Conservation (phyloP, 2,797 vertebrate genomes). For the Meda fulgida region DNA sequence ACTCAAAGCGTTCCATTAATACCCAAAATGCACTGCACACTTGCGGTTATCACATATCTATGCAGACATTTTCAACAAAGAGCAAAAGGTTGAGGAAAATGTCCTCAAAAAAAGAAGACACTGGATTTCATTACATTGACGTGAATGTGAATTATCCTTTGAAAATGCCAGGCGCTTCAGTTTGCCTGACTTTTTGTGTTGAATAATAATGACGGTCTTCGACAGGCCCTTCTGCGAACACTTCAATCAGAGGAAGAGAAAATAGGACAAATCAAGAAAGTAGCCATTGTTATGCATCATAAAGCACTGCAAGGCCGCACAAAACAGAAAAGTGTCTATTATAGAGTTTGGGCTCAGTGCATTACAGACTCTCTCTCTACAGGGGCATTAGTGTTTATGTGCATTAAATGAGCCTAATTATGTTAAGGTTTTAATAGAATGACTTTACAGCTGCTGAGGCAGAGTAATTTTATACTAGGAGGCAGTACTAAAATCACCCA, state of each 20-base stretch:
- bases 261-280: constrained; percentile 2
- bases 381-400: constrained; percentile 34
- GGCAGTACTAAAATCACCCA: constrained; percentile 8
- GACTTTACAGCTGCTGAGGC: constrained; percentile 17
- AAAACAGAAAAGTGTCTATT: neutral
- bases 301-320: neutral
- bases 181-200: constrained; percentile 17
- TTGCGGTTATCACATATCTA: neutral
- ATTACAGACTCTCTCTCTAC: constrained; percentile 5
- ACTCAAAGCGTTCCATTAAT: neutral
- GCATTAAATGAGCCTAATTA: constrained; percentile 38
- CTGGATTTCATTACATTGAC: neutral
- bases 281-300: constrained; percentile 20
- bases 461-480: constrained; percentile 12
- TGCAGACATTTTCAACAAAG: neutral
- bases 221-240: neutral
- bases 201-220: constrained; percentile 10
- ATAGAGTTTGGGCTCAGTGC: neutral
- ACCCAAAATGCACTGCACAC: constrained; percentile 3
- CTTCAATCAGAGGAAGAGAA: constrained; percentile 3
- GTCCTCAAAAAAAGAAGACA: neutral
- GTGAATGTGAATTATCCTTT: constrained; percentile 6
- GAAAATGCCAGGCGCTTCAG: neutral
- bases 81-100: neutral
- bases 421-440: constrained; percentile 11